phyloP scores from a whole-genome alignment of 2,888 invertebrate genomes.

The Synergus laeviventris region DNA sequence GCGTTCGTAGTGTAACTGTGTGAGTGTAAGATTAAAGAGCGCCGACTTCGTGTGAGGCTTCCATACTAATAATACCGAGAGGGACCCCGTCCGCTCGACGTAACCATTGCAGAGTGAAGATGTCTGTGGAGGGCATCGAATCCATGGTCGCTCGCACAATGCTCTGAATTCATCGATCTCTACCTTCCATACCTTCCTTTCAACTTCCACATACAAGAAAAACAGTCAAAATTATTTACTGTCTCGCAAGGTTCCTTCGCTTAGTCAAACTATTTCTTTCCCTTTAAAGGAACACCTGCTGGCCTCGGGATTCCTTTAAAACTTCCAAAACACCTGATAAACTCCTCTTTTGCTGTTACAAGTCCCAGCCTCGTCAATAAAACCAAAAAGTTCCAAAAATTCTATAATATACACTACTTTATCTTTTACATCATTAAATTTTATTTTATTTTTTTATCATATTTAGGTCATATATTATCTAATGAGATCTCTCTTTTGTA shows the following conservation, averaged over 20 bases:
- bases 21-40: slow-evolving; percentile 69
- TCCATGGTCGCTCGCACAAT: slow-evolving; percentile 42
- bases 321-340: slow-evolving; percentile 1
- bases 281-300: neutral
- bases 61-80: slow-evolving; percentile 62
- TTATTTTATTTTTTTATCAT: too few species aligned
- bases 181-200: slow-evolving; percentile 14
- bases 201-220: neutral
- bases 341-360: too few species aligned
- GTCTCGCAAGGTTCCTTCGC: neutral
- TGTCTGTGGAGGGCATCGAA: slow-evolving; percentile 43
- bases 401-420: too few species aligned
- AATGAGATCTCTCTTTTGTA: slow-evolving; percentile 1
- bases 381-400: too few species aligned
- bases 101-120: slow-evolving; percentile 47
- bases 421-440: too few species aligned
- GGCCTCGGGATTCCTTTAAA: too few species aligned
- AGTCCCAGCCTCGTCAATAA: too few species aligned
- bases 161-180: slow-evolving; percentile 44
- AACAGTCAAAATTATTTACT: neutral
- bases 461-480: slow-evolving; percentile 2
- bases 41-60: slow-evolving; percentile 71
- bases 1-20: slow-evolving; percentile 51
- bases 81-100: slow-evolving; percentile 28
- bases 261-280: neutral